Evolutionary conservation across 2,797 vertebrate species (phyloP).

Genomic region (Sebastes cheni): DNA sequence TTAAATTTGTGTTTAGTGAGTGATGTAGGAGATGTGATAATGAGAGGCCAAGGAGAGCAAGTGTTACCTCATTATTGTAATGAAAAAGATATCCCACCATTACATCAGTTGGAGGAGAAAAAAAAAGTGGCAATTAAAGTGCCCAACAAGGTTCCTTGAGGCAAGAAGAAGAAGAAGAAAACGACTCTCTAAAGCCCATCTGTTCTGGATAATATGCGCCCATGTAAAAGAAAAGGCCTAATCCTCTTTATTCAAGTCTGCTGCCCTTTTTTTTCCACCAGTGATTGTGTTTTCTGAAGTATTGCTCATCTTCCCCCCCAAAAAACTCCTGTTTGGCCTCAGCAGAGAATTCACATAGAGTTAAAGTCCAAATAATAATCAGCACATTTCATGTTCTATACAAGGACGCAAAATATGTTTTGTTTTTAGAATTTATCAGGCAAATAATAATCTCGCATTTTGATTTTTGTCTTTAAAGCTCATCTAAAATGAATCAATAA

Average conservation of each 20-base stretch:
- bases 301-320: slow-evolving; percentile 45
- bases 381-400: not conserved
- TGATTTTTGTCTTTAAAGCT: not conserved
- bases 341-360: not conserved
- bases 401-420: accelerated
- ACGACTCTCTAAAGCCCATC: slow-evolving; percentile 85
- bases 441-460: not conserved
- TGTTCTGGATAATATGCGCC: slow-evolving; percentile 87
- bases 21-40: slow-evolving; percentile 94
- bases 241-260: slow-evolving; percentile 85
- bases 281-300: slow-evolving; percentile 59
- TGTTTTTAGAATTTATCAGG: not conserved
- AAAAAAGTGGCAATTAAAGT: slow-evolving; percentile 97
- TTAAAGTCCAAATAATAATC: not conserved
- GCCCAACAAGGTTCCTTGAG: slow-evolving; percentile 89
- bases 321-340: slow-evolving; percentile 21
- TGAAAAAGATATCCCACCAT: slow-evolving; percentile 96
- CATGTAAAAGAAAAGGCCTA: slow-evolving; percentile 86
- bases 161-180: slow-evolving; percentile 80
- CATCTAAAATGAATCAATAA: not conserved
- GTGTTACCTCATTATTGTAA: slow-evolving; percentile 99
- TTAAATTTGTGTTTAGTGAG: slow-evolving; percentile 88
- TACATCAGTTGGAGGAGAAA: slow-evolving; percentile 86
- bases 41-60: slow-evolving; percentile 95
- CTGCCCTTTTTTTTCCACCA: slow-evolving; percentile 65